These are phyloP conservation scores for Thereuonema tuberculata DNA, from an alignment of 1,140 invertebrate genomes.

Conservation along the genomic window DNA sequence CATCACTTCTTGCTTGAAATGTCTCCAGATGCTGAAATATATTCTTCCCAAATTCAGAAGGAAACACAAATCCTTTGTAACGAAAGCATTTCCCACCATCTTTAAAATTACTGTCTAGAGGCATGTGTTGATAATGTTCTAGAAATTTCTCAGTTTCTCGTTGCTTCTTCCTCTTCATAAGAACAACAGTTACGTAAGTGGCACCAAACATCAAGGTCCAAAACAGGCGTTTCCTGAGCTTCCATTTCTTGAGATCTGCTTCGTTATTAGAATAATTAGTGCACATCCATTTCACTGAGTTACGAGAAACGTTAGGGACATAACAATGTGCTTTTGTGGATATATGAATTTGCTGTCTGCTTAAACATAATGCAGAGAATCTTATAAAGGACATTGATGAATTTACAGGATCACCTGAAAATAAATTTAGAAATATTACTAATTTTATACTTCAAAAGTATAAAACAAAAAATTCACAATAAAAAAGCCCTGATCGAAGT, in stretches of 20 bases:
- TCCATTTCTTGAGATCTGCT: conserved; percentile 7
- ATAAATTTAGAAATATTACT: too few relatives aligned
- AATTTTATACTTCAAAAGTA: too few relatives aligned
- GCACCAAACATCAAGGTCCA: conserved; percentile 14
- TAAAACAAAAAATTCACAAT: too few relatives aligned
- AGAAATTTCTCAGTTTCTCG: conserved; percentile 10
- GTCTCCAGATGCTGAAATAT: conserved; percentile 23
- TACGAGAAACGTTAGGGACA: too few relatives aligned
- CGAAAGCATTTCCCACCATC: conserved; percentile 13
- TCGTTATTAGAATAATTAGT: not conserved
- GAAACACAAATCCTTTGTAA: conserved; percentile 22
- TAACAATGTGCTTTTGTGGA: too few relatives aligned
- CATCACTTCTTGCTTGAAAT: conserved; percentile 28
- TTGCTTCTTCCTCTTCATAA: conserved; percentile 9
- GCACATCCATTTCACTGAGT: too few relatives aligned
- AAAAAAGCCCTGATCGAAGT: too few relatives aligned
- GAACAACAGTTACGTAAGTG: conserved; percentile 13
- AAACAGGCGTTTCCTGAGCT: conserved; percentile 13
- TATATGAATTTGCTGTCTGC: too few relatives aligned
- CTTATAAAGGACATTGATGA: too few relatives aligned
- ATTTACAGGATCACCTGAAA: too few relatives aligned
- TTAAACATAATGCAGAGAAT: too few relatives aligned
- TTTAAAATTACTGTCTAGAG: conserved; percentile 12
- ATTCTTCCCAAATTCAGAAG: conserved; percentile 19
- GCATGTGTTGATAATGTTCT: conserved; percentile 14